phyloP scores from a whole-genome alignment of 1,140 invertebrate species.

The Melipona quadrifasciata region DNA sequence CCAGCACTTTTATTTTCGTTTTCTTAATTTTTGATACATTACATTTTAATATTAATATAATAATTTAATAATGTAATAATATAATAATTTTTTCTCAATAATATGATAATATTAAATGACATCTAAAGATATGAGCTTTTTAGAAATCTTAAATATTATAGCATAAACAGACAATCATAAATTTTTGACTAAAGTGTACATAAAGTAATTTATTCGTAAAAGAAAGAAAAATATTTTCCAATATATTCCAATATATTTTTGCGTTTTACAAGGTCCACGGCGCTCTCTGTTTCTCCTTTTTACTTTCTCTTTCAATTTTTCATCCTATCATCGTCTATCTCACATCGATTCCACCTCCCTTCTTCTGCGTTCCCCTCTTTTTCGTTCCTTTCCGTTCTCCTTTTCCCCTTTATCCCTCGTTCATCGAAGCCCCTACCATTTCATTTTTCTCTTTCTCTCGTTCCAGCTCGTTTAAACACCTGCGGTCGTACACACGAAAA shows the following conservation, averaged over 20 bases:
- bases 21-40: no score
- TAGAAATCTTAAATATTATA: not conserved
- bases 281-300: constrained; percentile 30
- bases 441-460: not conserved
- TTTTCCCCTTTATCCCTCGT: not conserved
- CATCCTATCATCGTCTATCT: constrained; percentile 26
- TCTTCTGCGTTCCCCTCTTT: not conserved
- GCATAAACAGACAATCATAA: not conserved
- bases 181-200: not conserved
- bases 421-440: not conserved
- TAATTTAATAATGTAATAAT: no score
- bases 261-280: not conserved
- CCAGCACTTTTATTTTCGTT: not conserved
- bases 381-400: constrained; percentile 2
- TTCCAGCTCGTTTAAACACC: not conserved
- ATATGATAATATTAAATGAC: no score
- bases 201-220: no score
- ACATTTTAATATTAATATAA: no score
- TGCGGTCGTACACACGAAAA: constrained; percentile 49
- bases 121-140: not conserved
- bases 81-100: no score
- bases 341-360: not conserved
- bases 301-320: constrained; percentile 56
- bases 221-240: no score
- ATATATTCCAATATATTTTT: no score